A percentile compares a stretch with the other conserved stretches of the same genome.
phyloP scores from a whole-genome alignment of 2,797 vertebrate genomes.

The Manis javanica region DNA sequence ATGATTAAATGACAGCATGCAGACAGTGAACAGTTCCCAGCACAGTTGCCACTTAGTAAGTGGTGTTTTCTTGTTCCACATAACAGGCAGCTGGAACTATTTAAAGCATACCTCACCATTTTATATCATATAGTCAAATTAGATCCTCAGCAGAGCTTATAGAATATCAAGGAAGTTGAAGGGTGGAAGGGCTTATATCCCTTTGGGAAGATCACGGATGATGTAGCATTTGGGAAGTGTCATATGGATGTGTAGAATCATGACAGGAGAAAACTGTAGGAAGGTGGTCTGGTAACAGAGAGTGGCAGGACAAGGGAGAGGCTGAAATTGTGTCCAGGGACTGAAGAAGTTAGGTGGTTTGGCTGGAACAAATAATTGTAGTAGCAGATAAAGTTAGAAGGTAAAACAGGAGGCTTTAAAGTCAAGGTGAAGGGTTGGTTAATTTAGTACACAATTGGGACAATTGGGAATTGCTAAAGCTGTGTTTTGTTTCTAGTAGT shows the following conservation, averaged over 20 bases:
- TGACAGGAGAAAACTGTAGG: neutral
- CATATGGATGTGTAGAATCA: neutral
- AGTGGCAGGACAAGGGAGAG: neutral
- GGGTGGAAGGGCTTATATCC: neutral
- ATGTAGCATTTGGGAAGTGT: neutral
- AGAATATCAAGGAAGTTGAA: neutral
- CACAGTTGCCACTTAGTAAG: neutral
- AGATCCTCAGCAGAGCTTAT: neutral
- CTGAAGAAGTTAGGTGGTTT: neutral
- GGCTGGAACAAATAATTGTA: neutral
- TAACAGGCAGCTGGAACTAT: neutral
- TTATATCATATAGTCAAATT: neutral
- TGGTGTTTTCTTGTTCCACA: neutral
- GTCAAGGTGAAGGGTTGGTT: neutral
- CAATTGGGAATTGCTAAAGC: neutral
- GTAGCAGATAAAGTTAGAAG: neutral
- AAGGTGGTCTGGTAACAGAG: neutral
- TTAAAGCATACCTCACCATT: neutral
- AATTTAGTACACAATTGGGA: neutral
- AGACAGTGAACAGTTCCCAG: neutral
- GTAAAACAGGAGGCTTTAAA: neutral
- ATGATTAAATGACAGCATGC: neutral
- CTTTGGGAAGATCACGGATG: neutral
- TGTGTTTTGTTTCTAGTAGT: neutral
- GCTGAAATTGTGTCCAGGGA: neutral